phyloP scores from a whole-genome alignment of 1,140 invertebrate species.

The Meloidogyne chitwoodi region DNA sequence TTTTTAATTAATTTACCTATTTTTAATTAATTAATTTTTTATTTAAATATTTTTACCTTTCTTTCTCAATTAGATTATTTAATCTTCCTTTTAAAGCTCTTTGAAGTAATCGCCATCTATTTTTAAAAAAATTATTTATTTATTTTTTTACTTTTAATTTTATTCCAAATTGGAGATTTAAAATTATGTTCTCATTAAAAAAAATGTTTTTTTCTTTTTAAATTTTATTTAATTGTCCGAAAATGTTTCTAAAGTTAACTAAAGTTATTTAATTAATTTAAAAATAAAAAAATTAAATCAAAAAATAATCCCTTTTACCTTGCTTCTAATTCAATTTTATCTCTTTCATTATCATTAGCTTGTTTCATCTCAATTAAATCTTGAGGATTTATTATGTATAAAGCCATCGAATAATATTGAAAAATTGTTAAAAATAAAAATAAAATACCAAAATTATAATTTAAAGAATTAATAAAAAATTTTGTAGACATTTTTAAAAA shows the following conservation, averaged over 20 bases:
- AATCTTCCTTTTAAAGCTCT: neutral
- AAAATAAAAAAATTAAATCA: too few species aligned
- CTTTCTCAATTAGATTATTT: neutral
- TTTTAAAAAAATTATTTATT: neutral
- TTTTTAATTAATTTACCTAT: too few species aligned
- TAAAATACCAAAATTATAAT: neutral
- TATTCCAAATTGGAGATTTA: too few species aligned
- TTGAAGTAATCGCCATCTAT: neutral
- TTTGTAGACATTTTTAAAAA: neutral
- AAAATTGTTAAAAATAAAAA: neutral
- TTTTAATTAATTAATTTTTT: neutral
- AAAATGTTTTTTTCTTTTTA: too few species aligned
- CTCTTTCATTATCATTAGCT: neutral
- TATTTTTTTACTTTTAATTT: too few species aligned
- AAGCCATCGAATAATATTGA: neutral
- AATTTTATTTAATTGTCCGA: too few species aligned
- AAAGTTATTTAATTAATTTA: too few species aligned
- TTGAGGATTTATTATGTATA: neutral
- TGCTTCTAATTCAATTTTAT: neutral
- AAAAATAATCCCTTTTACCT: neutral
- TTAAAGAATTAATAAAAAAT: neutral
- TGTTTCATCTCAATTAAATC: neutral
- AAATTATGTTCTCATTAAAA: too few species aligned
- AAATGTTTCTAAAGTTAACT: too few species aligned
- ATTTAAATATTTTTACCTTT: neutral